Base-by-base conservation (phyloP, 2,113 vertebrate genomes). In the Myodes glareolus region DNA sequence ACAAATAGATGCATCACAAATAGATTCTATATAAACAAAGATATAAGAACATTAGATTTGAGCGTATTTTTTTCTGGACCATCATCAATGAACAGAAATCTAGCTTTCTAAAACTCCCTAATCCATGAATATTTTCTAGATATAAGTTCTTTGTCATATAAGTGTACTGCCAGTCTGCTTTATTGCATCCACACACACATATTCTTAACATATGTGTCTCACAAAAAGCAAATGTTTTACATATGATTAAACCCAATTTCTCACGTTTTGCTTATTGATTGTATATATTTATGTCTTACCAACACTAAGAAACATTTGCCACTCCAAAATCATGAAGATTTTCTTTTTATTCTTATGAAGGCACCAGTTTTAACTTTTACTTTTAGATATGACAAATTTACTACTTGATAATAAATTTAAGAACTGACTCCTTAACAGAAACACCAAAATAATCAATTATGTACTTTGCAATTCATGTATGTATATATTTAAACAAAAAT, bases 381-480 rank as follows among this genome's bases (percentile, higher is more conserved):
- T 81, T 73, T 72, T 80, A 45, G 31, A 72, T 42, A n/a, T 67
- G 72, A 88, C 5, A 61, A 76, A 63, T 6, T 70, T 84, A 23
- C 3, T 58, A 82, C n/a, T 85, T 93, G 58, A 75, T 68, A 78
- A 55, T 77, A 65, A 81, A 63, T 84, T n/a, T 84, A 84, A 67
- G 27, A 75, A 81, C 36, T 36, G 73, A 86, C 13, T 36, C 70
- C 33, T 12, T 21, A 63, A 36, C 3, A 72, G 89, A 94, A 90
- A n/a, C 50, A 12, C 17, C 45, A 92, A 94, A 82, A 58, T 87
- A 94, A 91, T 92, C 82, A 8, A 94, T 90, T 65, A 55, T 77
- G 13, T 2, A 50, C 50, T 42, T 92, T 21, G 90, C 13, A 89
- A 68, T 42, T 31, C 33, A 33, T 36, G 25, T 36, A 36, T 68